phyloP scores from a whole-genome alignment of 2,797 vertebrate genomes.

The Threskiornis aethiopicus region DNA sequence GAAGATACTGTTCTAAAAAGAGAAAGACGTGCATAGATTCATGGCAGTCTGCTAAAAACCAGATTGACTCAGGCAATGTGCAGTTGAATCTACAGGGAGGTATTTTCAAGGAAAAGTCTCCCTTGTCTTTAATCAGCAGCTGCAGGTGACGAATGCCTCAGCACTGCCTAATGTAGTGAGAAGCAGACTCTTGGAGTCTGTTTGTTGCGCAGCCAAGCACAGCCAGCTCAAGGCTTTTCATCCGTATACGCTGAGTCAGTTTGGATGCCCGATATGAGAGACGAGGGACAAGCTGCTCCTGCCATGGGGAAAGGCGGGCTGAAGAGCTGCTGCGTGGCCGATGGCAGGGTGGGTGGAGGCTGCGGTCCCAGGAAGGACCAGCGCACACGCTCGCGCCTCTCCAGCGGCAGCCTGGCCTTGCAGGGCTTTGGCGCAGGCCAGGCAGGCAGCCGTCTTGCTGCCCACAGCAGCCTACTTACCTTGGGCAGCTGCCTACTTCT shows the following conservation, averaged over 20 bases:
- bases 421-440: not conserved
- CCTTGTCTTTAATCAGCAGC: not conserved
- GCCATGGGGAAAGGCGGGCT: fast-evolving
- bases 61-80: not conserved
- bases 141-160: not conserved
- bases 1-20: conserved; percentile 14
- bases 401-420: not conserved
- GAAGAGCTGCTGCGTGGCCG: not conserved
- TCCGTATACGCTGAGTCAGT: fast-evolving
- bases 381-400: not conserved
- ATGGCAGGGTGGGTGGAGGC: too few relatives aligned
- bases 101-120: not conserved
- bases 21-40: not conserved
- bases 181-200: not conserved
- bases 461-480: not conserved
- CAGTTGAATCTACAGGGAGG: not conserved
- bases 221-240: not conserved
- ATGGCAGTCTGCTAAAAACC: not conserved
- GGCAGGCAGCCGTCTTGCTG: not conserved
- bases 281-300: not conserved
- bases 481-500: not conserved
- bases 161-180: not conserved
- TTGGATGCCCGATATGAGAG: not conserved
- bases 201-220: not conserved
- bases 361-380: not conserved